A percentile compares a stretch with the other conserved stretches of the same genome.
Evolutionary conservation across 2,888 invertebrate species (phyloP).

Genomic region (Lithophane semibrunnea): DNA sequence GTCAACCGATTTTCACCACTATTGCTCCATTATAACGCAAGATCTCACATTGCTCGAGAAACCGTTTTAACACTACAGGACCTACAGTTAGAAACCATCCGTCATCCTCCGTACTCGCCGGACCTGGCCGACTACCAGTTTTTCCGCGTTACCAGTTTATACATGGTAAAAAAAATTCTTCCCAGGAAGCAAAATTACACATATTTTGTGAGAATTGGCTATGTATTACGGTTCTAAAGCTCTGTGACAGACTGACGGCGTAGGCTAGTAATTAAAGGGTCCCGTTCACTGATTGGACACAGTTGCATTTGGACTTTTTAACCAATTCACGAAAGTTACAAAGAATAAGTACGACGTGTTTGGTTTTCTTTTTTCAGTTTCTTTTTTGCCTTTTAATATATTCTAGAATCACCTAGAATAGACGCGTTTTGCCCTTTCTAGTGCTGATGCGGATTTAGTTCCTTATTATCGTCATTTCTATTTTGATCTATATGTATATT

Average conservation of each 20-base stretch:
- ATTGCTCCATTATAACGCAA: background rate
- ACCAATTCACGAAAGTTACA: background rate
- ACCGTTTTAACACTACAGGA: background rate
- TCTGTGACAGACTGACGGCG: background rate
- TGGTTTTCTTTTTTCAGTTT: background rate
- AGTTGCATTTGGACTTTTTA: background rate
- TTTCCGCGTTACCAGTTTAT: too few relatives aligned
- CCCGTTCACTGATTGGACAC: background rate
- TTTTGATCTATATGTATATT: constrained; percentile 7
- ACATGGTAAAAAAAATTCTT: background rate
- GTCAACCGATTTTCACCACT: background rate
- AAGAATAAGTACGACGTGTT: too few relatives aligned
- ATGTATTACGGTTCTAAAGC: background rate
- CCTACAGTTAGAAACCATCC: background rate
- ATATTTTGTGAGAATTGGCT: background rate
- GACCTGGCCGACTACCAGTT: background rate
- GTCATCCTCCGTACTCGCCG: background rate
- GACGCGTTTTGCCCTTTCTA: background rate
- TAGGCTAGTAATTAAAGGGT: background rate
- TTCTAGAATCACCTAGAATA: background rate
- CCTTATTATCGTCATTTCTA: background rate
- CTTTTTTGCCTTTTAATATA: background rate
- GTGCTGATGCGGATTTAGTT: background rate
- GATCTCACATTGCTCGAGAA: background rate
- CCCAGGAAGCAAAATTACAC: background rate